These are phyloP conservation scores for Nematolebias whitei DNA, from an alignment of 2,113 vertebrate species.

Conservation along the genomic window DNA sequence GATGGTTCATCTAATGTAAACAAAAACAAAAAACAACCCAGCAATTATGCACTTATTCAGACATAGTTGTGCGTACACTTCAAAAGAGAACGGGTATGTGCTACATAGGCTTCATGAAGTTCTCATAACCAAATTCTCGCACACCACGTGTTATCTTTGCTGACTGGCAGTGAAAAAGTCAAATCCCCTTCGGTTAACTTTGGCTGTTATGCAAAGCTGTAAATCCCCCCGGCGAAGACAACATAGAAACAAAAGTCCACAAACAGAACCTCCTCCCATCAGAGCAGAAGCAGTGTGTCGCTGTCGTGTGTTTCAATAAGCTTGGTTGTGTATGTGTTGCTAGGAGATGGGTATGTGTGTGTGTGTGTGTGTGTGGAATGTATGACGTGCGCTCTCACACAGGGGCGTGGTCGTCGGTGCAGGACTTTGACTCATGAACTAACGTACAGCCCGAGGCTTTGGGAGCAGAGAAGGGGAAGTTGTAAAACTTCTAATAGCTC, in stretches of 20 bases:
- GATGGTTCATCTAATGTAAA: neutral
- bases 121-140: slow-evolving; percentile 3
- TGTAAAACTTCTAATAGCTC: slow-evolving; percentile 74
- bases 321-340: slow-evolving; percentile 72
- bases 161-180: slow-evolving; percentile 25
- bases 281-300: slow-evolving; percentile 42
- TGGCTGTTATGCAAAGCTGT: slow-evolving; percentile 50
- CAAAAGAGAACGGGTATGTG: neutral
- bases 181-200: neutral
- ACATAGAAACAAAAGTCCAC: slow-evolving; percentile 58
- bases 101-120: neutral
- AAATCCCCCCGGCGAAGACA: slow-evolving; percentile 61
- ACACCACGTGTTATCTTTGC: slow-evolving; percentile 13
- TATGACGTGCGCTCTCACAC: slow-evolving; percentile 73
- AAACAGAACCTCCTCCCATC: slow-evolving; percentile 62
- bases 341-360: slow-evolving; percentile 77
- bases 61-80: neutral
- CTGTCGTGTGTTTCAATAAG: slow-evolving; percentile 62
- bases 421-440: slow-evolving; percentile 47
- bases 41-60: neutral
- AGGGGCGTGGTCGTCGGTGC: slow-evolving; percentile 74
- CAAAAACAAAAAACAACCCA: neutral
- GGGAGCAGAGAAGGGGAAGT: slow-evolving; percentile 63
- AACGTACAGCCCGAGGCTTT: slow-evolving; percentile 37
- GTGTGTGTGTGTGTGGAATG: slow-evolving; percentile 76